phyloP scores from a whole-genome alignment of 2,113 vertebrate genomes.

The Urocolius indicus region DNA sequence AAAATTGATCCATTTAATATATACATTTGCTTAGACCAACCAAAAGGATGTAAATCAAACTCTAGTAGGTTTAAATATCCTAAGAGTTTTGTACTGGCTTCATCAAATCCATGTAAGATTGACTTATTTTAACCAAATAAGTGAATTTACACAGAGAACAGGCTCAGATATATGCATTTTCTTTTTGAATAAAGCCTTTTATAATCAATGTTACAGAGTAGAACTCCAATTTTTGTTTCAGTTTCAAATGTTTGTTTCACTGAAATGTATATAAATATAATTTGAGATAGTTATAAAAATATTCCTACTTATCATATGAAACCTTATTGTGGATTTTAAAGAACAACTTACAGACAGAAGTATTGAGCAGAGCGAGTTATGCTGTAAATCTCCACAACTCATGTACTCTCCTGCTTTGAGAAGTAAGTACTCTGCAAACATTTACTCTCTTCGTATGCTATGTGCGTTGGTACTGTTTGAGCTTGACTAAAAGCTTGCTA shows the following conservation, averaged over 20 bases:
- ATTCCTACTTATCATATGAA: neutral
- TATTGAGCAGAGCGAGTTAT: neutral
- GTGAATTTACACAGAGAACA: neutral
- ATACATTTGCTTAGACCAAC: neutral
- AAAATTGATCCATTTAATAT: neutral
- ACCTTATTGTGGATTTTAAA: neutral
- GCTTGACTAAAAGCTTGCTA: neutral
- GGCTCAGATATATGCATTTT: neutral
- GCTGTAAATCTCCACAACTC: neutral
- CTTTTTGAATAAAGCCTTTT: neutral
- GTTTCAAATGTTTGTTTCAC: neutral
- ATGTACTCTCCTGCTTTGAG: neutral
- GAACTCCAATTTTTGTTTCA: neutral
- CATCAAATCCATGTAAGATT: neutral
- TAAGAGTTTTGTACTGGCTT: neutral
- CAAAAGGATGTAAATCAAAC: neutral
- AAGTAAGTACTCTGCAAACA: neutral
- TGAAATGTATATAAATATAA: neutral
- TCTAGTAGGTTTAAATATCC: neutral
- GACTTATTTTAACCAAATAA: neutral
- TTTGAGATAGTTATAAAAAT: neutral
- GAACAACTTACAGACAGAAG: neutral
- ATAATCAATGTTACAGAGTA: neutral
- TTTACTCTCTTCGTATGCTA: neutral
- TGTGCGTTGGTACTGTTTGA: neutral